A percentile compares a stretch with the other conserved stretches of the same genome.
Evolutionary conservation across 2,113 vertebrate species (phyloP).

Genomic region (Grantiella picta): DNA sequence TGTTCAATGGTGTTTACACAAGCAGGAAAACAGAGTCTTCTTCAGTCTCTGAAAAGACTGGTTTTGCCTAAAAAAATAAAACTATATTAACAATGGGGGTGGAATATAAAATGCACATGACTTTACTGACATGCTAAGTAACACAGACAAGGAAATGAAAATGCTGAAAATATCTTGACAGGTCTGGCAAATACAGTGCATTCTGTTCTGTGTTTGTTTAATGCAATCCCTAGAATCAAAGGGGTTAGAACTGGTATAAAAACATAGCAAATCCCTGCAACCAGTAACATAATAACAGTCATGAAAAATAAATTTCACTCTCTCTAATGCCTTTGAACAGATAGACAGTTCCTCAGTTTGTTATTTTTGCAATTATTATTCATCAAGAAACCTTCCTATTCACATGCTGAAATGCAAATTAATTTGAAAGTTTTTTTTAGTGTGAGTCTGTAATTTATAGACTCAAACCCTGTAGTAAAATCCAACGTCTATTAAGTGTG

Average conservation of each 20-base stretch:
- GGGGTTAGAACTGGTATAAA: not conserved
- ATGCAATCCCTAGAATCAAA: constrained; percentile 41
- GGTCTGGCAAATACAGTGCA: not conserved
- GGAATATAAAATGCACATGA: not conserved
- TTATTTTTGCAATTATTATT: not conserved
- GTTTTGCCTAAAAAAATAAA: not conserved
- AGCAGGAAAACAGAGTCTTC: not conserved
- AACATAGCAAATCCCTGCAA: not conserved
- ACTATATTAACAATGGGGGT: not conserved
- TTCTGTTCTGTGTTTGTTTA: constrained; percentile 44
- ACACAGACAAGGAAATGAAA: constrained; percentile 8
- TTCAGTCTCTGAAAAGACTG: not conserved
- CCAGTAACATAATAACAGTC: not conserved
- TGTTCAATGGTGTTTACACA: not conserved
- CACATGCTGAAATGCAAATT: not conserved
- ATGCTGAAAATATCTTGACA: constrained; percentile 32
- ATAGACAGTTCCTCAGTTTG: not conserved
- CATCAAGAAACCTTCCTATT: not conserved
- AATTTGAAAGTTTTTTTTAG: not conserved
- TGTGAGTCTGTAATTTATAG: not conserved
- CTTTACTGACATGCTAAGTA: not conserved
- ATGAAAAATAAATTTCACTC: not conserved
- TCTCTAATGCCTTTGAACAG: not conserved
- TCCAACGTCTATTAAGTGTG: not conserved
- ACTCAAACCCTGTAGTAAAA: not conserved